Base-by-base conservation (phyloP, 2,888 invertebrate genomes). In the Chrysina gloriosa region DNA sequence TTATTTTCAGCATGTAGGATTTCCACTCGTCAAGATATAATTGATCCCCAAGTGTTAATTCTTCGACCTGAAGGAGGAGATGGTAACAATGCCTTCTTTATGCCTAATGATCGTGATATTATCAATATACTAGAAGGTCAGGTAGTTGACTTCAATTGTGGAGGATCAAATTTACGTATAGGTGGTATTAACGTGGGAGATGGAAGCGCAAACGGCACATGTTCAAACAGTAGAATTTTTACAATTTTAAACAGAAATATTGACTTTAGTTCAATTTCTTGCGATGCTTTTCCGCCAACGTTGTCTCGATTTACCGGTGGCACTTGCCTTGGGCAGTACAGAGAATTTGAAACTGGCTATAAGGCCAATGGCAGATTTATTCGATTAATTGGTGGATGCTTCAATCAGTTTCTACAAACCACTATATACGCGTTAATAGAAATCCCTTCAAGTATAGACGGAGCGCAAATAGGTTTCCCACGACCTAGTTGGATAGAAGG, bases 31-130 rank as follows among this genome's bases (percentile, higher is more conserved):
- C 84, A 85, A 9, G 87, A 87, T 73, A 80, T 88, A 1, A 84
- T 83, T 0, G 85, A 85, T 67, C 88, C 87, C 0, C 89, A 90
- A 76, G 89, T 90, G 0, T 82, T 90, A 2, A 85, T 88, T 73
- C 76, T 90, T 1, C 81, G 79, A 42, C 82, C 84, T 0, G 80
- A 83, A 1, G 63, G 63, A 6, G 70, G 47, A 9, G 56, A 36
- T 2, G 54, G 52, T 14, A 67, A 70, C n/a, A 70, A 76, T 6
- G 72, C 71, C 2, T 76, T 76, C 63, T 65, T 67, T 19, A 67
- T 72, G 36, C 77, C 77, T 0, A 65, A 48, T n/a, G 71, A 74
- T 5, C 23, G 39, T 2, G 75, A 73, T 9, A 66, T 71, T 4
- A 67, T 77, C 25, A 56, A 56, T 0, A 70, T 77, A 48, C 27